phyloP scores from a whole-genome alignment of 2,113 vertebrate species.

The Mastomys natalensis region DNA sequence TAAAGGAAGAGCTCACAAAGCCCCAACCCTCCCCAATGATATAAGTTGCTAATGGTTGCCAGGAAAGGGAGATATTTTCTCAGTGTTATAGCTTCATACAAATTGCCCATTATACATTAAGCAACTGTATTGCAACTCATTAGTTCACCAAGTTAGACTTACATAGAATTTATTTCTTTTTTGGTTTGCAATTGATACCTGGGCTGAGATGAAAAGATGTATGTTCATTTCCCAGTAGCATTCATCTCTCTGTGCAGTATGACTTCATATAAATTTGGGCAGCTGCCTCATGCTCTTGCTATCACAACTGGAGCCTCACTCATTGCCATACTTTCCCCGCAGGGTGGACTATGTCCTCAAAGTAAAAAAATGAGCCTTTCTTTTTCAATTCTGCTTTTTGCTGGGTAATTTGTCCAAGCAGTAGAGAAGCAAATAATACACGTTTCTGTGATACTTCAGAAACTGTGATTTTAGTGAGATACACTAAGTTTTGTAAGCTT shows the following conservation, averaged over 20 bases:
- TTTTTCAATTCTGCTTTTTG: neutral
- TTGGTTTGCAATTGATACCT: neutral
- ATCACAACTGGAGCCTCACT: neutral
- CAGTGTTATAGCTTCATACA: neutral
- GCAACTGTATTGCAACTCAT: neutral
- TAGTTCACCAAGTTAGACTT: neutral
- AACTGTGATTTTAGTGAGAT: neutral
- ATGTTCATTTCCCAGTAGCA: neutral
- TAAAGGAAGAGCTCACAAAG: neutral
- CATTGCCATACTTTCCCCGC: neutral
- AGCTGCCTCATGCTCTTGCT: too few species aligned
- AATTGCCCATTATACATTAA: neutral
- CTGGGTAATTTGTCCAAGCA: neutral
- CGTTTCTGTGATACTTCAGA: neutral
- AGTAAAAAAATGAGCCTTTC: neutral
- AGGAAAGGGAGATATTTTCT: neutral
- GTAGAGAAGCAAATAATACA: neutral
- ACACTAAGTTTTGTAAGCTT: neutral
- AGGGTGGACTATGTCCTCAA: too few species aligned
- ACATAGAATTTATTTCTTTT: neutral
- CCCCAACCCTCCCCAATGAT: neutral
- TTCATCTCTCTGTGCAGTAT: neutral
- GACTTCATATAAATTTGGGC: neutral
- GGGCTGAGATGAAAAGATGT: neutral
- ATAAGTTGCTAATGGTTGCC: neutral